Percentiles rank a stretch among this genome's conserved stretches.
These are phyloP conservation scores for Microctonus brassicae DNA, from an alignment of 2,888 invertebrate genomes.

Conservation along the genomic window DNA sequence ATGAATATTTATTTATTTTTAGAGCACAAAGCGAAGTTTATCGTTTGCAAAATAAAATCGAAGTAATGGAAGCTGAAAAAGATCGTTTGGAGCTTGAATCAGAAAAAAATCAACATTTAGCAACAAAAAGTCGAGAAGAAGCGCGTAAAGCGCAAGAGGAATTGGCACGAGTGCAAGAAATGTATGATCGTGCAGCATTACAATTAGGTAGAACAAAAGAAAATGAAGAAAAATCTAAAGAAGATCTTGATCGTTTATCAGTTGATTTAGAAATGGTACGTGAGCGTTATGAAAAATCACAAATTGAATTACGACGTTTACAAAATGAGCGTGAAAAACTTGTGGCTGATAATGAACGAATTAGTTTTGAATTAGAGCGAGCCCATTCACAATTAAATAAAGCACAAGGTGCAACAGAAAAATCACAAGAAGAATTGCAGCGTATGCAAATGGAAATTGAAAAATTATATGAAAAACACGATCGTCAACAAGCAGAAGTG, in stretches of 20 bases:
- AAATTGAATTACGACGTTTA: slow-evolving; percentile 84
- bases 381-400: slow-evolving; percentile 89
- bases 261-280: slow-evolving; percentile 89
- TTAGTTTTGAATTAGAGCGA: slow-evolving; percentile 88
- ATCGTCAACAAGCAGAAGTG: slow-evolving; percentile 85
- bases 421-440: slow-evolving; percentile 90
- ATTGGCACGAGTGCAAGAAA: slow-evolving; percentile 85
- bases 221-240: slow-evolving; percentile 91
- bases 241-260: slow-evolving; percentile 81
- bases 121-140: slow-evolving; percentile 87
- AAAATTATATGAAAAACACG: slow-evolving; percentile 92
- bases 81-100: slow-evolving; percentile 87
- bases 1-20: slow-evolving; percentile 41
- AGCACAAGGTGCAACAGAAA: slow-evolving; percentile 87
- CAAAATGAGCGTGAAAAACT: slow-evolving; percentile 90
- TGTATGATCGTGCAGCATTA: slow-evolving; percentile 88
- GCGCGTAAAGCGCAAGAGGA: slow-evolving; percentile 90
- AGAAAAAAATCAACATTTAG: slow-evolving; percentile 85
- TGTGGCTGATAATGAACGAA: slow-evolving; percentile 85
- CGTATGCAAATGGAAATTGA: slow-evolving; percentile 89
- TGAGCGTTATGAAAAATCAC: slow-evolving; percentile 89
- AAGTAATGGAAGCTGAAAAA: slow-evolving; percentile 88
- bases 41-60: slow-evolving; percentile 89
- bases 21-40: slow-evolving; percentile 92
- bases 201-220: slow-evolving; percentile 90